phyloP scores from a whole-genome alignment of 2,888 invertebrate species.

The Lasioglossum oenotherae region DNA sequence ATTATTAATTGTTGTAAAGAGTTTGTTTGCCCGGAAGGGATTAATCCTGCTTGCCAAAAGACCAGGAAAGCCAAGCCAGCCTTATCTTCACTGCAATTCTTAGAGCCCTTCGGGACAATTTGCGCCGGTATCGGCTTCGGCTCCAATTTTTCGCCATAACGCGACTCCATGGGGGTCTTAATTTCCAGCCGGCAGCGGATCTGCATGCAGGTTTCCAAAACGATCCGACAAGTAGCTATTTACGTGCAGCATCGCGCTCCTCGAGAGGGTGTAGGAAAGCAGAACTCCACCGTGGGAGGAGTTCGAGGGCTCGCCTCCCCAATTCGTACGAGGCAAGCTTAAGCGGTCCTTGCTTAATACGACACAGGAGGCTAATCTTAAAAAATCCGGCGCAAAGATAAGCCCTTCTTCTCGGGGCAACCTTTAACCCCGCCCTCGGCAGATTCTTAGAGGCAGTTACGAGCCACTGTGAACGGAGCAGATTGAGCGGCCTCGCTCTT shows the following conservation, averaged over 20 bases:
- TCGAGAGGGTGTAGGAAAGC: slow-evolving; percentile 55
- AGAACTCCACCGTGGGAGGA: slow-evolving; percentile 19
- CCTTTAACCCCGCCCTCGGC: slow-evolving; percentile 52
- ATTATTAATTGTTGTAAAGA: not conserved
- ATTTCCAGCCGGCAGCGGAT: slow-evolving; percentile 50
- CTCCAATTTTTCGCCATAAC: slow-evolving; percentile 47
- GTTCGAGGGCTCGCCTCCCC: slow-evolving; percentile 51
- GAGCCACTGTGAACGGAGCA: slow-evolving; percentile 68
- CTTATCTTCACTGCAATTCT: not conserved
- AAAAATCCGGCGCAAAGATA: slow-evolving; percentile 80
- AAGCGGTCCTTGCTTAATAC: slow-evolving; percentile 82
- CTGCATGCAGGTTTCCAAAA: slow-evolving; percentile 70
- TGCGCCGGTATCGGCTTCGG: slow-evolving; percentile 60
- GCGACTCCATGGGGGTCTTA: slow-evolving; percentile 50
- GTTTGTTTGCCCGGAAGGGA: not conserved
- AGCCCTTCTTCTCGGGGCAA: slow-evolving; percentile 71
- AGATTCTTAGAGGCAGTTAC: slow-evolving; percentile 66
- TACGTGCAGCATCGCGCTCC: slow-evolving; percentile 75
- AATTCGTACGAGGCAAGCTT: slow-evolving; percentile 71
- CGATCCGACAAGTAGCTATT: slow-evolving; percentile 84
- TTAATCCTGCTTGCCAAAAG: not conserved
- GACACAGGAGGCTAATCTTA: slow-evolving; percentile 84
- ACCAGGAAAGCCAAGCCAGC: not conserved
- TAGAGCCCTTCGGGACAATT: slow-evolving; percentile 19
- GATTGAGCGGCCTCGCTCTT: slow-evolving; percentile 75